Conservation (phyloP, 2,888 invertebrate species). For the Maniola hyperantus region DNA sequence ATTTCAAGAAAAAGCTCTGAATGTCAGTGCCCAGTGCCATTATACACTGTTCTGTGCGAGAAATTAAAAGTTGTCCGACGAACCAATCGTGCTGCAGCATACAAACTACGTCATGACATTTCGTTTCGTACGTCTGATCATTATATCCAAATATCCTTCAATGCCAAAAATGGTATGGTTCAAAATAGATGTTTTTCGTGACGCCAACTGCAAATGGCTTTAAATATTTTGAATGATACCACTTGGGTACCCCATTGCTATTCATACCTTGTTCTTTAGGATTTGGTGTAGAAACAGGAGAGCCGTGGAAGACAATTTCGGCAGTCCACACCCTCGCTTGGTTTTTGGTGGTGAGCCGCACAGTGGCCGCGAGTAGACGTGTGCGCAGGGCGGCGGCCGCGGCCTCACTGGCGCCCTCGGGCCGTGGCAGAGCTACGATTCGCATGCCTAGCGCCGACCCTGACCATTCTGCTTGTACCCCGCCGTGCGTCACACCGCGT, state of each 20-base stretch:
- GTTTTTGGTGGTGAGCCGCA: conserved; percentile 90
- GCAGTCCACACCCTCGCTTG: conserved; percentile 93
- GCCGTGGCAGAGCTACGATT: conserved; percentile 89
- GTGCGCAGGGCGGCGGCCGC: conserved; percentile 89
- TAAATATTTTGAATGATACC: background rate
- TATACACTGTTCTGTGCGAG: too few species aligned
- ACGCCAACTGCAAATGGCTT: too few species aligned
- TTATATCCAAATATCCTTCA: too few species aligned
- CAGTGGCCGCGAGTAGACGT: conserved; percentile 91
- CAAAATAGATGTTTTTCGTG: too few species aligned
- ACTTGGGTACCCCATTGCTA: background rate
- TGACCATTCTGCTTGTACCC: conserved; percentile 95
- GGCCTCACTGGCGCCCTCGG: conserved; percentile 69
- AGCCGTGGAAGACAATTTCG: conserved; percentile 93
- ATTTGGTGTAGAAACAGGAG: conserved; percentile 89
- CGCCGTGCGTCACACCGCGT: conserved; percentile 94
- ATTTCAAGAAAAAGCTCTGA: too few species aligned
- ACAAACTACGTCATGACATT: too few species aligned
- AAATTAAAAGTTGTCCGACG: too few species aligned
- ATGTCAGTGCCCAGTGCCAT: too few species aligned
- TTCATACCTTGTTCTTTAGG: conserved; percentile 89
- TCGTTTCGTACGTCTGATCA: too few species aligned
- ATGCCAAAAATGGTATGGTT: too few species aligned
- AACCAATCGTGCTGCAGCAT: too few species aligned
- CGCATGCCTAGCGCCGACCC: conserved; percentile 93